Conservation (phyloP, 2,113 vertebrate genomes). For the Laticauda laticaudata region DNA sequence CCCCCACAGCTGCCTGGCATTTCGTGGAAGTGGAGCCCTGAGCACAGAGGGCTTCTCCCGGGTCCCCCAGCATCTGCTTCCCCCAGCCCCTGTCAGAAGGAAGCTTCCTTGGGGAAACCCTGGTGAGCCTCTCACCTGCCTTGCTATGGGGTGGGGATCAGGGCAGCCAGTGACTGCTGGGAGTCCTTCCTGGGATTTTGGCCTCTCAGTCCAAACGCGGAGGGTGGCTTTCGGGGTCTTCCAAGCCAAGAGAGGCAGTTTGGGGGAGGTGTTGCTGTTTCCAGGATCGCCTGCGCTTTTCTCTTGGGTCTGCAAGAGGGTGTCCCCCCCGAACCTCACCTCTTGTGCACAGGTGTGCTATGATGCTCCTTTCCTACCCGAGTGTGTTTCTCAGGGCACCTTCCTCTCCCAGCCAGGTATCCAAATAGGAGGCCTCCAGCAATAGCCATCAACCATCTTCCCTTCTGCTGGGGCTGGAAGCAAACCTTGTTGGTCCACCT, state of each 20-base stretch:
- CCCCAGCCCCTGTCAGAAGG: not conserved
- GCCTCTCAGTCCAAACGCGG: not conserved
- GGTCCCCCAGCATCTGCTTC: not conserved
- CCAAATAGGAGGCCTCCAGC: not conserved
- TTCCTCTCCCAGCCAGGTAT: not conserved
- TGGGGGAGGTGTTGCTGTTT: not conserved
- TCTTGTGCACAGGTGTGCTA: not conserved
- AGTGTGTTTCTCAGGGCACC: not conserved
- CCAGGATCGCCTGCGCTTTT: not conserved
- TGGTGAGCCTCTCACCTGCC: not conserved
- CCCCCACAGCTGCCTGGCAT: not conserved
- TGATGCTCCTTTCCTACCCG: not conserved
- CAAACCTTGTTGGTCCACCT: not conserved
- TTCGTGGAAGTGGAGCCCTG: not conserved
- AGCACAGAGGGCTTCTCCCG: not conserved
- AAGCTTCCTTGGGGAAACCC: not conserved
- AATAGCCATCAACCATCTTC: not conserved
- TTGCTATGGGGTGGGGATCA: not conserved
- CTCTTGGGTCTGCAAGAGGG: not conserved
- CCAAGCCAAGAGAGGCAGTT: not conserved
- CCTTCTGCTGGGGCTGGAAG: not conserved
- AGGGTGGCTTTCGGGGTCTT: not conserved
- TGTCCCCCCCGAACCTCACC: accelerated
- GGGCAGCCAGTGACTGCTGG: not conserved
- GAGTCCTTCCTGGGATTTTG: not conserved